phyloP scores from a whole-genome alignment of 2,888 invertebrate species.

The Callosobruchus maculatus region DNA sequence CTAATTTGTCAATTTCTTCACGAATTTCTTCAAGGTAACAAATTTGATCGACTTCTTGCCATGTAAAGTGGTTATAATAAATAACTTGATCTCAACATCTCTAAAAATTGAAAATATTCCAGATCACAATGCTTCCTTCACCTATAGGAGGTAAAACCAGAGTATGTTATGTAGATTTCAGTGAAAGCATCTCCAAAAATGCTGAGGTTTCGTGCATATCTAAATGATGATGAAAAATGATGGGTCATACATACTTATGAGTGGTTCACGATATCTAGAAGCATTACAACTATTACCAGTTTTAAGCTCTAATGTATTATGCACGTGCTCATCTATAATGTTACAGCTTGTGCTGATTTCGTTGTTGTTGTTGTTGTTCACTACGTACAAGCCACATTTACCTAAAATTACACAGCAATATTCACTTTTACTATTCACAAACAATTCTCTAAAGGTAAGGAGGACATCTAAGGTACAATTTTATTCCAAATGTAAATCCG shows the following conservation, averaged over 20 bases:
- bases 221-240: neutral
- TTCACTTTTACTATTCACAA: neutral
- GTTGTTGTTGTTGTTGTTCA: conserved; percentile 37
- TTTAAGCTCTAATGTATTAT: conserved; percentile 17
- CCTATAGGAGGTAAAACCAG: too few relatives aligned
- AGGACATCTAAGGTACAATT: too few relatives aligned
- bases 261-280: conserved; percentile 16
- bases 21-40: too few relatives aligned
- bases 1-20: too few relatives aligned
- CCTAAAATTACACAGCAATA: conserved; percentile 29
- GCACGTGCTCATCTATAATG: conserved; percentile 23
- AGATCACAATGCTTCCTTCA: too few relatives aligned
- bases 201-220: neutral
- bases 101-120: too few relatives aligned
- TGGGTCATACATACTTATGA: conserved; percentile 22
- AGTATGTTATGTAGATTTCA: neutral
- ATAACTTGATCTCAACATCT: too few relatives aligned
- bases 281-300: conserved; percentile 20
- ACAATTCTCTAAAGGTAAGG: too few relatives aligned
- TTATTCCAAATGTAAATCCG: too few relatives aligned
- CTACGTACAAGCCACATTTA: conserved; percentile 42
- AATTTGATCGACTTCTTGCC: too few relatives aligned
- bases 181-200: neutral
- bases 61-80: too few relatives aligned
- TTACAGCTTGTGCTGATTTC: conserved; percentile 33